phyloP scores from a whole-genome alignment of 1,140 invertebrate genomes.

The Drosophila nikananu region DNA sequence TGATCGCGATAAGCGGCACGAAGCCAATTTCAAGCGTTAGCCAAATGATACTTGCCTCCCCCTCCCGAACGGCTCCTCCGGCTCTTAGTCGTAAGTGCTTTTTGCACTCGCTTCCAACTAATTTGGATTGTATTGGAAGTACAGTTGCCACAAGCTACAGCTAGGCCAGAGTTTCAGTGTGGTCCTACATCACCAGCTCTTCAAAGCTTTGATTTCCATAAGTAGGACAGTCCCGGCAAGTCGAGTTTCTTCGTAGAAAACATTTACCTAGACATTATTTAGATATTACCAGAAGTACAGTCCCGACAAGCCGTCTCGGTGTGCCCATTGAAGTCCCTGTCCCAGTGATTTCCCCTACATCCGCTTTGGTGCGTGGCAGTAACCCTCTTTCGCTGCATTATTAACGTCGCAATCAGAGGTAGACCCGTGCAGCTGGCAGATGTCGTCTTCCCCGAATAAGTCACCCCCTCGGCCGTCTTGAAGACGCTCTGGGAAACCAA shows the following conservation, averaged over 20 bases:
- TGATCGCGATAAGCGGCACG: constrained; percentile 83
- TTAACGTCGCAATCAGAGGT: constrained; percentile 74
- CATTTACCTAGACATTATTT: background rate
- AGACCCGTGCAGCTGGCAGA: constrained; percentile 59
- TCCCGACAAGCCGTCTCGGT: constrained; percentile 9
- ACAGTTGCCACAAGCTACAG: constrained; percentile 29
- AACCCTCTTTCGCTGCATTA: constrained; percentile 42
- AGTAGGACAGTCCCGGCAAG: background rate
- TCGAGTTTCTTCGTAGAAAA: too few relatives aligned
- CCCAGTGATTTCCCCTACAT: constrained; percentile 64
- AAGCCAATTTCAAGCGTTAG: constrained; percentile 79
- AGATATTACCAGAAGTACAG: constrained; percentile 19
- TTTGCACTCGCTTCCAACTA: constrained; percentile 48
- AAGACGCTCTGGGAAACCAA: constrained; percentile 82
- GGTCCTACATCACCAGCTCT: too few relatives aligned
- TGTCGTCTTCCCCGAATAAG: constrained; percentile 55
- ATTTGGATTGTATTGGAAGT: constrained; percentile 15
- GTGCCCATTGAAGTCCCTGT: constrained; percentile 13
- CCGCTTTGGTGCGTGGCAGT: constrained; percentile 73
- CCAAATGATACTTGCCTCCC: constrained; percentile 67
- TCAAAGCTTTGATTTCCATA: background rate
- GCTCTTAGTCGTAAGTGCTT: constrained; percentile 59
- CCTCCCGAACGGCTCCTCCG: background rate
- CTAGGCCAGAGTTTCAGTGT: background rate
- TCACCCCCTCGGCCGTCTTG: constrained; percentile 73